phyloP scores from a whole-genome alignment of 2,797 vertebrate species.

The Melopsittacus undulatus region DNA sequence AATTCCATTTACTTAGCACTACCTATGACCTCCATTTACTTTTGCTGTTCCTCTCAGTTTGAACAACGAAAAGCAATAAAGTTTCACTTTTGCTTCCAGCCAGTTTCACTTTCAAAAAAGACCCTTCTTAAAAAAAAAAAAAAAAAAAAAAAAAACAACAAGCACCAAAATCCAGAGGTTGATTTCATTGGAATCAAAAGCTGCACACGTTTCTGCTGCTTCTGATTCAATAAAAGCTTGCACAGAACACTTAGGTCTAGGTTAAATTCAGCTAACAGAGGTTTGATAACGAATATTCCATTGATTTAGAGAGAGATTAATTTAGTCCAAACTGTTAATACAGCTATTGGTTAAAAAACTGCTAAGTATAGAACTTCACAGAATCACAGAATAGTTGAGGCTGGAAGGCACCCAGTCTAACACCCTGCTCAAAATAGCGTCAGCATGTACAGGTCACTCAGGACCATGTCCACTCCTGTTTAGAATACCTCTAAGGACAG shows the following conservation, averaged over 20 bases:
- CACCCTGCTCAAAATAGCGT: not conserved
- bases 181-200: conserved; percentile 38
- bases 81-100: conserved; percentile 42
- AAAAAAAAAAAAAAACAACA: not conserved
- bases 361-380: conserved; percentile 5
- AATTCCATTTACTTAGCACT: conserved; percentile 11
- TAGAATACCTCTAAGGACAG: not conserved
- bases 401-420: not conserved
- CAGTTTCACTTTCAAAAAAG: conserved; percentile 39
- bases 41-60: not conserved
- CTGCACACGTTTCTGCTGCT: not conserved
- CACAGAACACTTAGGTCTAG: not conserved
- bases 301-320: conserved; percentile 44
- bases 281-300: conserved; percentile 29
- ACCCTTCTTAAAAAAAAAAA: not conserved
- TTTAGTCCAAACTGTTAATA: conserved; percentile 23
- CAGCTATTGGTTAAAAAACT: conserved; percentile 21
- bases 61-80: conserved; percentile 41
- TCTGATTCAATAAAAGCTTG: conserved; percentile 51
- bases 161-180: not conserved
- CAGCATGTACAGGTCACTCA: not conserved
- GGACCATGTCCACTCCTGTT: not conserved
- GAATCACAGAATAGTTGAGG: not conserved
- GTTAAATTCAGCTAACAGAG: conserved; percentile 43
- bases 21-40: conserved; percentile 8